phyloP scores from a whole-genome alignment of 2,797 vertebrate genomes.

The Chrosomus eos region DNA sequence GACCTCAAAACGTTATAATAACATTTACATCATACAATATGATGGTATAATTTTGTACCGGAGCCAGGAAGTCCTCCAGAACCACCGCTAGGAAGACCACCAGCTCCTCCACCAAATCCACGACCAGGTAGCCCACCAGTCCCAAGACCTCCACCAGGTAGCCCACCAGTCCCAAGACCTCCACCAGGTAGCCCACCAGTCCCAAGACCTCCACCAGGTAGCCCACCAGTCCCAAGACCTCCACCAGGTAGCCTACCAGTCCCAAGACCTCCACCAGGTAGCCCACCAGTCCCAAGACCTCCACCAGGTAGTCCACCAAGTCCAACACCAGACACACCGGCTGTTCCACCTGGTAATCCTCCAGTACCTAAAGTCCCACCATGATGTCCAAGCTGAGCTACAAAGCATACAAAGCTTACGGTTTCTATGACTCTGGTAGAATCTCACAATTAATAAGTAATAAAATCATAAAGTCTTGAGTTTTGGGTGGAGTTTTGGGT shows the following conservation, averaged over 20 bases:
- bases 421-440: not conserved
- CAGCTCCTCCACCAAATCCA: constrained; percentile 51
- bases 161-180: constrained; percentile 50
- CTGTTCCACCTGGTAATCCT: constrained; percentile 21
- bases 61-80: constrained; percentile 57
- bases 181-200: constrained; percentile 46
- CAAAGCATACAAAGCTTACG: constrained; percentile 1
- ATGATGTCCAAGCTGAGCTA: constrained; percentile 64
- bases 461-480: not conserved
- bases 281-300: constrained; percentile 24
- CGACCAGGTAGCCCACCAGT: constrained; percentile 59
- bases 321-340: constrained; percentile 2
- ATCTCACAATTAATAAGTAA: not conserved
- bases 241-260: constrained; percentile 57
- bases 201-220: constrained; percentile 58
- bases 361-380: constrained; percentile 35
- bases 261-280: constrained; percentile 35
- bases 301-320: constrained; percentile 51
- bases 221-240: constrained; percentile 13
- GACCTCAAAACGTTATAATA: not conserved
- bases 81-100: constrained; percentile 50
- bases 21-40: not conserved
- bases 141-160: constrained; percentile 29
- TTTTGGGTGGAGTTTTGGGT: not conserved
- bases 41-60: not conserved